Base-by-base conservation (phyloP, 2,113 vertebrate genomes). In the Gorsachius goisagi region DNA sequence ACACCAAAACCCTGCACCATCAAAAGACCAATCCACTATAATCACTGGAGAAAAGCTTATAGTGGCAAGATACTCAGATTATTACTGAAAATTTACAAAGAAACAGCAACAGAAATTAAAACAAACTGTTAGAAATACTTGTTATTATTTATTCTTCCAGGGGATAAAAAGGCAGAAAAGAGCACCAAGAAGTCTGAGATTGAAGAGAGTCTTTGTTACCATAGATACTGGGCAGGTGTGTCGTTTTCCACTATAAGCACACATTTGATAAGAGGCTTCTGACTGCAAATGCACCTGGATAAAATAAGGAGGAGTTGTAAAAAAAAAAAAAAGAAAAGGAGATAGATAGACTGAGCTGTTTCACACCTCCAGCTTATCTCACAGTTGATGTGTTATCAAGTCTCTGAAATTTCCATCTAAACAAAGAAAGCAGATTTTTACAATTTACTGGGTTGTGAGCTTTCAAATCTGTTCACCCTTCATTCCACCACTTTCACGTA, bases 201-300 rank as follows among this genome's bases (percentile, higher is more conserved):
- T 95, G 96, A 97, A 96, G 93, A 97, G 89, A 97, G 94, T 89
- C 77, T 96, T 97, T 97, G 98, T 98, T 98, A 96, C 97, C 97
- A 98, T 98, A 97, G 98, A 97, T 98, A 98, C 98, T 97, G 97
- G 96, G 95, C 96, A 98, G 97, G 97, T 97, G 97, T 98, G 97
- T 97, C 97, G 97, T 97, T 98, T 94, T 94, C 96, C 95, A 90
- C 88, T 93, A 94, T 94, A 97, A 97, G 93, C 94, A 95, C 94
- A 95, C 76, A 94, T 95, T 96, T 97, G 95, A 98, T 97, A 96
- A 94, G 96, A 96, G 94, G 88, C 78, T 92, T 88, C 77, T 93
- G 85, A 96, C 91, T 97, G 93, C 90, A 97, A 94, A 97, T 90
- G 89, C 95, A 97, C 95, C 97, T 96, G 96, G 96, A 96, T 97